Conservation (phyloP, 35 echinoderm and acorn worm genomes). For the Strongylocentrotus purpuratus region DNA sequence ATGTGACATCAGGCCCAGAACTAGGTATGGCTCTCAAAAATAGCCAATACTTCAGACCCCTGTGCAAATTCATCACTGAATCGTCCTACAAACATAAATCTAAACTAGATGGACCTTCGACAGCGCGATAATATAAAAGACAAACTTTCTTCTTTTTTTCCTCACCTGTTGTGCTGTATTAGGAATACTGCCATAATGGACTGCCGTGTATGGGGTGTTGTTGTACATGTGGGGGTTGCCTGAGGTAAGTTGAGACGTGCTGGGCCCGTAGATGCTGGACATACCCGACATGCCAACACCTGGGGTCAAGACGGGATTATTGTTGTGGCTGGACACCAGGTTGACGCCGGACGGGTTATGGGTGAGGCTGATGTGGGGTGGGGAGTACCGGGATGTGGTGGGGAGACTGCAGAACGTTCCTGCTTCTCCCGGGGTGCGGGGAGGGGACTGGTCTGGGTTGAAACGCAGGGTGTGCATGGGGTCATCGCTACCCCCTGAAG, state of each 20-base stretch:
- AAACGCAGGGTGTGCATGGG: not conserved
- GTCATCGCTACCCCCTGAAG: slow-evolving; percentile 27
- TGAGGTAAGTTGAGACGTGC: slow-evolving; percentile 10
- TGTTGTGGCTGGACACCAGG: slow-evolving; percentile 58
- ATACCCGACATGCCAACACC: not conserved
- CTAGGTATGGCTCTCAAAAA: slow-evolving; percentile 39
- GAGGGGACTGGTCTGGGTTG: slow-evolving; percentile 47
- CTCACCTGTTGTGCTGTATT: slow-evolving; percentile 64
- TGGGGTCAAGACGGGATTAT: slow-evolving; percentile 45
- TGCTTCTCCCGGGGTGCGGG: slow-evolving; percentile 47
- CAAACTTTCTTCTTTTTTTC: not conserved
- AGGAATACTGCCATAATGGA: slow-evolving; percentile 60
- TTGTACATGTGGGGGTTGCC: not conserved
- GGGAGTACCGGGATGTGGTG: slow-evolving; percentile 60
- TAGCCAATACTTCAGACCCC: slow-evolving; percentile 37
- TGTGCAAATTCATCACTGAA: slow-evolving; percentile 50
- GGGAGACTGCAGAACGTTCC: slow-evolving; percentile 27
- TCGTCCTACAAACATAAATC: not conserved
- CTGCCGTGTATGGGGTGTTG: slow-evolving; percentile 56
- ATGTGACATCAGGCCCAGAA: not conserved
- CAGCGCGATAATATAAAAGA: no score
- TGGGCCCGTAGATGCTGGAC: slow-evolving; percentile 40
- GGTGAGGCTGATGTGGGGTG: slow-evolving; percentile 48
- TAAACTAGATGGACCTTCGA: no score
- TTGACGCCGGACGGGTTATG: slow-evolving; percentile 54